Base-by-base conservation (phyloP, 2,113 vertebrate species). In the Pluvialis apricaria region DNA sequence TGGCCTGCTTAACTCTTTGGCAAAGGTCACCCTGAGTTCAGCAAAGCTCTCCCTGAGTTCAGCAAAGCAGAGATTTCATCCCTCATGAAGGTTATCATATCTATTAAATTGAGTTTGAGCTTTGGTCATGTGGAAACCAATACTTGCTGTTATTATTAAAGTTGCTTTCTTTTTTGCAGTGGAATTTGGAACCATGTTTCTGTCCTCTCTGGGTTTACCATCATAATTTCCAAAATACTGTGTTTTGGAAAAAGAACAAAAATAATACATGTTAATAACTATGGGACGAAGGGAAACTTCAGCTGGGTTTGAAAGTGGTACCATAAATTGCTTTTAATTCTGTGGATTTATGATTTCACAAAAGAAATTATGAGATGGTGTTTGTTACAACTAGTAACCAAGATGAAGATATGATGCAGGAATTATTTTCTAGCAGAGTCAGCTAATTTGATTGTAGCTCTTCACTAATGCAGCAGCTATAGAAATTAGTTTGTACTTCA, bases 241-340 rank as follows among this genome's bases (percentile, higher is more conserved):
- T 45, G 28, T 79, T 89, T 93, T 94, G 86, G 94, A 91, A 91
- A 82, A 92, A 40, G 80, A 78, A 82, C 80, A 95, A 95, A 95
- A 96, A 88, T 86, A 94, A 93, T 90, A 78, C 15, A 81, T 60
- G 51, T 81, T 94, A 90, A 91, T 90, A 94, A 80, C 55, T 18
- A 68, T 14, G 12, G 29, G 28, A 80, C 83, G 75, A 78, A 70
- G 87, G 51, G 45, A 93, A 86, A 44, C 13, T 86, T 92, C 47
- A 68, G 10, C 79, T 64, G n/a, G 42, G 28, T 88, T 81, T 88
- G 71, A 60, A 90, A 93, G 38, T 75, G 55, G 93, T 64, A 83
- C 69, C 25, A 42, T 95, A 94, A 95, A 85, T 86, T 55, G 36
- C 16, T 81, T 91, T 83, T 86, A 90, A 75, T 93, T 86, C 65